phyloP scores from a whole-genome alignment of 2,888 invertebrate species.

The Lasioglossum zephyrum region DNA sequence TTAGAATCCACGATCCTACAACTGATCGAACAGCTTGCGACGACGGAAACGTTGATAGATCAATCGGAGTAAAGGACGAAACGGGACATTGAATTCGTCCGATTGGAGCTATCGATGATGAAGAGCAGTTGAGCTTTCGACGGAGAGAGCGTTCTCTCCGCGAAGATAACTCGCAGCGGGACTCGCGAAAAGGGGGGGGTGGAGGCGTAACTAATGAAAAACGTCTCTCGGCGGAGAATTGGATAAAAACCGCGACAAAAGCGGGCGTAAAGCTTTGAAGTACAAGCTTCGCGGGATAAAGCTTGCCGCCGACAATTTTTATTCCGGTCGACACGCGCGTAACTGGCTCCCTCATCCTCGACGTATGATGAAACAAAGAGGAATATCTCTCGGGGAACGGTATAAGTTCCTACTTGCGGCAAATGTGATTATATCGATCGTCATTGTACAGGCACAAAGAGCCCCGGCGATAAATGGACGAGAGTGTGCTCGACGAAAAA shows the following conservation, averaged over 20 bases:
- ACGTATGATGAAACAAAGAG: conserved; percentile 59
- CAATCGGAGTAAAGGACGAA: background rate
- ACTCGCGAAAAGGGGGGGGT: background rate
- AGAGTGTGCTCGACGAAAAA: conserved; percentile 8
- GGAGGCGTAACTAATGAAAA: conserved; percentile 32
- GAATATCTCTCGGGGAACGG: conserved; percentile 43
- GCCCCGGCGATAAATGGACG: conserved; percentile 20
- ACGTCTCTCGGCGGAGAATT: conserved; percentile 2
- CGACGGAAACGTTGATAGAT: background rate
- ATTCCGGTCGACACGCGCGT: conserved; percentile 55
- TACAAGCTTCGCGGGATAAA: conserved; percentile 24
- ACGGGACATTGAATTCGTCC: background rate
- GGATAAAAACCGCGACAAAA: conserved; percentile 25
- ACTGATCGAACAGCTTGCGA: background rate
- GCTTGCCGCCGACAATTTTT: conserved; percentile 61
- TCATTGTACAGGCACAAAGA: conserved; percentile 59
- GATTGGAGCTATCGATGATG: background rate
- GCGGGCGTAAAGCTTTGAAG: conserved; percentile 36
- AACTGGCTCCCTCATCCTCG: conserved; percentile 44
- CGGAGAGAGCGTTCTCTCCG: background rate
- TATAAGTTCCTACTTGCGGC: conserved; percentile 60
- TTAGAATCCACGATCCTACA: background rate
- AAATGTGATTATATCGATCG: conserved; percentile 70
- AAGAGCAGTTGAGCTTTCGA: conserved; percentile 15
- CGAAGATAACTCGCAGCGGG: conserved; percentile 14